These are phyloP conservation scores for Forbesichthys papilliferus DNA, from an alignment of 2,113 vertebrate genomes.

Conservation along the genomic window DNA sequence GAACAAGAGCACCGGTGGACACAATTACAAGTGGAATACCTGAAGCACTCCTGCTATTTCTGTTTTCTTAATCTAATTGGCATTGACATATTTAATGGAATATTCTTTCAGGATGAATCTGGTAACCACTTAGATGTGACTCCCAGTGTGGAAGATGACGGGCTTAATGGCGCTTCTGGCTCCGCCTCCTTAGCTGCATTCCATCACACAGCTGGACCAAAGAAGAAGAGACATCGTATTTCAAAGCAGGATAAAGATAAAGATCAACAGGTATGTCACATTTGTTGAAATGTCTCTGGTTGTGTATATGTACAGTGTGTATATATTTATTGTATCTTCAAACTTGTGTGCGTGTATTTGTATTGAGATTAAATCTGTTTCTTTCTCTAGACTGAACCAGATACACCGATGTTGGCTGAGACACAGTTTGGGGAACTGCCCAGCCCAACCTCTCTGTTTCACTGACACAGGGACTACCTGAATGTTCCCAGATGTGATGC, in stretches of 20 bases:
- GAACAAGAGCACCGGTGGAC: no score
- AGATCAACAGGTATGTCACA: conserved; percentile 65
- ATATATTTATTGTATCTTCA: not conserved
- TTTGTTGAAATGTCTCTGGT: not conserved
- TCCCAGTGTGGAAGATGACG: conserved; percentile 59
- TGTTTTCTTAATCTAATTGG: not conserved
- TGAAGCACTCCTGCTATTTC: no score
- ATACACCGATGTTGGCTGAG: conserved; percentile 66
- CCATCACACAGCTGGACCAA: conserved; percentile 60
- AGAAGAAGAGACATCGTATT: conserved; percentile 73
- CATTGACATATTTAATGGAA: not conserved
- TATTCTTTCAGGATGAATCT: conserved; percentile 66
- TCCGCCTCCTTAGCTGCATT: conserved; percentile 49
- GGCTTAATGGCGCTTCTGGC: conserved; percentile 59
- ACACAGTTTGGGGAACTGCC: conserved; percentile 73
- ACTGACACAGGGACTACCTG: conserved; percentile 50
- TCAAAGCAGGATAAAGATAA: conserved; percentile 72
- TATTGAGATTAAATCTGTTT: not conserved
- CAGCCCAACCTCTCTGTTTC: conserved; percentile 74
- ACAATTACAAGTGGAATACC: no score
- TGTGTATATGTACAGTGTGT: no score
- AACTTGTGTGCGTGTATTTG: not conserved
- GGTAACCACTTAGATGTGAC: conserved; percentile 57
- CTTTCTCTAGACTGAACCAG: conserved; percentile 65
- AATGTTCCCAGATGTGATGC: conserved; percentile 7